These are phyloP conservation scores for Siniperca knerii DNA, from an alignment of 2,113 vertebrate species.

Conservation along the genomic window DNA sequence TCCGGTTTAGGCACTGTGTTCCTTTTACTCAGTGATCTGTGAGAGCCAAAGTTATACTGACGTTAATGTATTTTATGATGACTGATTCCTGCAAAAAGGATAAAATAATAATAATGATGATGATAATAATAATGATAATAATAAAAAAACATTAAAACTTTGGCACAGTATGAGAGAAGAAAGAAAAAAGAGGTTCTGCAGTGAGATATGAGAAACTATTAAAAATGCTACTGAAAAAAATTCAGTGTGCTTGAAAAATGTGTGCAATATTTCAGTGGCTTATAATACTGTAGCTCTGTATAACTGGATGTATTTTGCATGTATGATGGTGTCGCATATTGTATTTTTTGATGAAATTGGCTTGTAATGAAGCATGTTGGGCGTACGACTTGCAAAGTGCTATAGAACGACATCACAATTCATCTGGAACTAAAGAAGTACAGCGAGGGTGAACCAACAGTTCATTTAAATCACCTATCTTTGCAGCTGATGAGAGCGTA, in stretches of 20 bases:
- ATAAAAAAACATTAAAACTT: not conserved
- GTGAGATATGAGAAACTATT: not conserved
- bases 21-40: conserved; percentile 23
- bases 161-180: not conserved
- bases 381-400: conserved; percentile 30
- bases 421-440: conserved; percentile 57
- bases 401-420: conserved; percentile 12
- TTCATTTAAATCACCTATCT: conserved; percentile 49
- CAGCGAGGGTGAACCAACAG: conserved; percentile 40
- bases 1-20: not conserved
- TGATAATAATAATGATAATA: not conserved
- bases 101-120: not conserved
- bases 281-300: not conserved
- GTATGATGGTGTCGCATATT: not conserved
- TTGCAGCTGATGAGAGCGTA: conserved; percentile 30
- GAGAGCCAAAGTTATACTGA: conserved; percentile 12
- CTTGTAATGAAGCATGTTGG: conserved; percentile 45
- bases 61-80: conserved; percentile 21
- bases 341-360: conserved; percentile 18
- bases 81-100: not conserved
- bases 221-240: not conserved
- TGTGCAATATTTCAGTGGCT: not conserved
- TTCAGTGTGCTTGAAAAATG: not conserved
- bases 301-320: not conserved
- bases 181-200: conserved; percentile 6